Evolutionary conservation across 1,140 invertebrate genomes (phyloP), one percentile per base, ranked within the genome.

Genomic region (Drosophila melanica): DNA sequence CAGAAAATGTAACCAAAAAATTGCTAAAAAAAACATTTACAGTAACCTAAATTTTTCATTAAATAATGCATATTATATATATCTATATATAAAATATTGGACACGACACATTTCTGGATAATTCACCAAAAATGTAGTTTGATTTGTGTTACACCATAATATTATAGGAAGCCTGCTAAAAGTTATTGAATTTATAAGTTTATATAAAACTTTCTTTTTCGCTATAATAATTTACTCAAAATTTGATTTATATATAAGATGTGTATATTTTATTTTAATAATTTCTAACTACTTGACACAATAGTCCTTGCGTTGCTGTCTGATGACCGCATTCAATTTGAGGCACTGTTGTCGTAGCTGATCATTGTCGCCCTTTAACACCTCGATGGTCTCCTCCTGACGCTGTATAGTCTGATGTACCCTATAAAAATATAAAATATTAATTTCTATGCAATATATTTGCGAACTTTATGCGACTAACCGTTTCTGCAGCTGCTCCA

Each of bases 341-440:
- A 94, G 92, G 75, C 96, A 96, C 81, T 95, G 95, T 81, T 95
- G 94, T 60, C 95, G 93, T 30, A 95, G 92, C 12, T 94, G 94
- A 53, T 94, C 93, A 30, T 95, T 93, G 81, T 97, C 95, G 20
- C 95, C 94, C 27, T 94, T 94, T 2, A 97, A 91, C 68, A 95
- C 94, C 65, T 94, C 94, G 33, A 97, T 94, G 9, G 95, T 94
- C 20, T 96, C 94, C 85, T 97, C 95, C 92, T 97, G 97, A 47
- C 95, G 94, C 0, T 94, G 94, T 7, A 97, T 94, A 1, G 96
- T 94, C 59, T 96, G 93, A 92, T 96, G 96, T 42, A 97, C 95
- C 78, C 96, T 95, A 30, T 35, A 8, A 0, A 20, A 1, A 35
- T 18, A 2, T 16, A 33, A 54, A 41, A 74, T 62, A 59, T 16